Conservation (phyloP, 2,797 vertebrate genomes). For the Sebastolobus alascanus region DNA sequence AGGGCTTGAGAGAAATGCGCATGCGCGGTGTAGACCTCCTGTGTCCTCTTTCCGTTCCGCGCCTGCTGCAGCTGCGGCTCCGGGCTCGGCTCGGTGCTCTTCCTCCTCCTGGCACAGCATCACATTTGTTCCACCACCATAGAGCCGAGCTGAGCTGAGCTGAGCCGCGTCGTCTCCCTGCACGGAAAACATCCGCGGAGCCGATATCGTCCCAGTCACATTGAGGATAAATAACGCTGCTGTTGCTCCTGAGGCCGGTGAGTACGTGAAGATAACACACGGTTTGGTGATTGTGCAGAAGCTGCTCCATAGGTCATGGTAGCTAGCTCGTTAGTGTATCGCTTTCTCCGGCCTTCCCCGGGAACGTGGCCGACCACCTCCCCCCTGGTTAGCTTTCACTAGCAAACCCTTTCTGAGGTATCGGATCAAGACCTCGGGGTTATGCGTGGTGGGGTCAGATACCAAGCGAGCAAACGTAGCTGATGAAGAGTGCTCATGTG, state of each 20-base stretch:
- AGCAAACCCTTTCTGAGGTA: background rate
- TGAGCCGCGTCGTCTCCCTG: background rate
- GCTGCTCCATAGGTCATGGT: slow-evolving; percentile 10
- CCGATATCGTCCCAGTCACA: background rate
- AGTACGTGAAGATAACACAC: slow-evolving; percentile 5
- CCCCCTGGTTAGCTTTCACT: slow-evolving; percentile 26
- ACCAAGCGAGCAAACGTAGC: background rate
- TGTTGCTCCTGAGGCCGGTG: slow-evolving; percentile 22
- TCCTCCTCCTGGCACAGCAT: slow-evolving; percentile 52
- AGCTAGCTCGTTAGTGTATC: slow-evolving; percentile 13
- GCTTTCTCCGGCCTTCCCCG: slow-evolving; percentile 47
- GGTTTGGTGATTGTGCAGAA: slow-evolving; percentile 27
- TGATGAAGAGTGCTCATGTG: too few species aligned
- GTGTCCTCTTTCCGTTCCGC: slow-evolving; percentile 18
- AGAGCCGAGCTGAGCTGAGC: slow-evolving; percentile 19
- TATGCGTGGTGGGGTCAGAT: fast-evolving
- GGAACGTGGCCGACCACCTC: slow-evolving; percentile 45
- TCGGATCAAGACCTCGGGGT: background rate
- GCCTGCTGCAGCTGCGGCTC: slow-evolving; percentile 43
- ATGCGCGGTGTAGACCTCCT: slow-evolving; percentile 3
- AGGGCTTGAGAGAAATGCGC: slow-evolving; percentile 23
- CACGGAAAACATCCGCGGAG: slow-evolving; percentile 26
- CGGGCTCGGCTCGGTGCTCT: background rate
- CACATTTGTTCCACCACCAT: slow-evolving; percentile 38
- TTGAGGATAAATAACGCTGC: background rate